Evolutionary conservation across 2,888 invertebrate genomes (phyloP).

Genomic region (Pollenia angustigena): DNA sequence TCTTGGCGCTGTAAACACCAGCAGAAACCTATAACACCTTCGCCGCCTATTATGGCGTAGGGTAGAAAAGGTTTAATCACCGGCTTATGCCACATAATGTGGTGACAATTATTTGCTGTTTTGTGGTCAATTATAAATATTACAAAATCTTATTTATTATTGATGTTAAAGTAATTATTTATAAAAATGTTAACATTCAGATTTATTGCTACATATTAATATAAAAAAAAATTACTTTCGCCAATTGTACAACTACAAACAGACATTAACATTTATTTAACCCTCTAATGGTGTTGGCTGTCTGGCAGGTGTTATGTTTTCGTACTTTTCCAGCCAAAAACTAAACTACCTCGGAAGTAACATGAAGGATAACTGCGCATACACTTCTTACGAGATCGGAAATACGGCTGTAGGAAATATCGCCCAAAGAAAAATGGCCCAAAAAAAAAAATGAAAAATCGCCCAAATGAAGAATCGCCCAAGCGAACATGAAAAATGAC

Average conservation of each 20-base stretch:
- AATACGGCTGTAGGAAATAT: too few species aligned
- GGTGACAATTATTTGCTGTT: constrained; percentile 68
- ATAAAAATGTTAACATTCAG: constrained; percentile 53
- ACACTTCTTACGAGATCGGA: too few species aligned
- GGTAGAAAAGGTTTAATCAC: constrained; percentile 47
- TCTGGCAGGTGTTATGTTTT: too few species aligned
- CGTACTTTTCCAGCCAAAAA: too few species aligned
- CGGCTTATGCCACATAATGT: constrained; percentile 60
- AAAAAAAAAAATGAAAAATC: too few species aligned
- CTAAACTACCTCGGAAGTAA: too few species aligned
- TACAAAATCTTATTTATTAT: constrained; percentile 59
- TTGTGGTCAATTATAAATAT: constrained; percentile 65
- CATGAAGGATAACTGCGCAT: too few species aligned
- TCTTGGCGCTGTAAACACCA: neutral
- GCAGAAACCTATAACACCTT: neutral
- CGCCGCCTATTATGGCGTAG: neutral
- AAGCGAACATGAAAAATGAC: too few species aligned
- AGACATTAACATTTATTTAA: neutral
- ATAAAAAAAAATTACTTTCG: neutral
- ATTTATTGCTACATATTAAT: constrained; percentile 58
- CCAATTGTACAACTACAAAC: neutral
- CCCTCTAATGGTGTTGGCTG: neutral
- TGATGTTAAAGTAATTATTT: constrained; percentile 58
- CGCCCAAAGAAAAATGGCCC: too few species aligned
- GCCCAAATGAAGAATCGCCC: too few species aligned